Conservation (phyloP, 2,888 invertebrate species). For the Biston betularia region DNA sequence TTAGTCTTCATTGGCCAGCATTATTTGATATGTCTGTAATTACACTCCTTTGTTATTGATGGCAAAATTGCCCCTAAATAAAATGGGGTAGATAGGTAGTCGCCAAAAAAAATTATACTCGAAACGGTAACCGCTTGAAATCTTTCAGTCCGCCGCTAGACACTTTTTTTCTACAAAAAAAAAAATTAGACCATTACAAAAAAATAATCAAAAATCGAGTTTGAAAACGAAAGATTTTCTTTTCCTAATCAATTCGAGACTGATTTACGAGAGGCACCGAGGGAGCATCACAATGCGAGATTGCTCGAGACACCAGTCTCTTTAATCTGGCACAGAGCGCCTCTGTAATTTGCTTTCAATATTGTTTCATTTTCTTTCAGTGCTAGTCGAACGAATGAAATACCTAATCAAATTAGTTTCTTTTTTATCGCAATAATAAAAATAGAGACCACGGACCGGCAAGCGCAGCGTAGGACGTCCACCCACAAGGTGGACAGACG, state of each 20-base stretch:
- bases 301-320: slow-evolving; percentile 15
- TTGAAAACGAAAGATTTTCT: background rate
- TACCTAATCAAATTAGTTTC: slow-evolving; percentile 2
- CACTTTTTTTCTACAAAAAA: too few species aligned
- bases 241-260: slow-evolving; percentile 5
- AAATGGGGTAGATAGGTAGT: too few species aligned
- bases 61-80: too few species aligned
- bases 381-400: slow-evolving; percentile 22
- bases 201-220: background rate
- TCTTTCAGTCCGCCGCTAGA: too few species aligned
- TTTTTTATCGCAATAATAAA: background rate
- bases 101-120: too few species aligned
- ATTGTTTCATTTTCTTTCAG: slow-evolving; percentile 28
- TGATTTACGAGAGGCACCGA: slow-evolving; percentile 6
- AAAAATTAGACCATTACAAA: background rate
- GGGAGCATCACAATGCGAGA: slow-evolving; percentile 11
- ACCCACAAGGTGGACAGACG: too few species aligned
- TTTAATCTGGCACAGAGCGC: slow-evolving; percentile 16
- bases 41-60: too few species aligned
- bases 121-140: too few species aligned
- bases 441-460: too few species aligned
- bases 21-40: too few species aligned
- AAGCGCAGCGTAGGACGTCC: too few species aligned
- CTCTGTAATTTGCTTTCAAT: slow-evolving; percentile 25
- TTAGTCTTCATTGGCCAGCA: too few species aligned